These are phyloP conservation scores for Panthera leo DNA, from an alignment of 2,113 vertebrate species.

Conservation along the genomic window DNA sequence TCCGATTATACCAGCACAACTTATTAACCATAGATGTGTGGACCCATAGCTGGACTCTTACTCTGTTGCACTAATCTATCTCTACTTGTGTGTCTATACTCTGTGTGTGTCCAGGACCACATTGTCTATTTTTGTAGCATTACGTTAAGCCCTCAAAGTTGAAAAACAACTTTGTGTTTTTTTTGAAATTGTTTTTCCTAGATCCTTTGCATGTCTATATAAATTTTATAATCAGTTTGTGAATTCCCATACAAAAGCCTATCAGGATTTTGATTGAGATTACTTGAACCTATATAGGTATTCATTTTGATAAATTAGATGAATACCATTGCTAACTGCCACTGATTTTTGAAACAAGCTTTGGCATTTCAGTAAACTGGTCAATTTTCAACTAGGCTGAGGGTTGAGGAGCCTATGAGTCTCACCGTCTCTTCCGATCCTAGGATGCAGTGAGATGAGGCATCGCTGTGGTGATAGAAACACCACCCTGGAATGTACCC, in stretches of 20 bases:
- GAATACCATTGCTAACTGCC: neutral
- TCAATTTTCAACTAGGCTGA: neutral
- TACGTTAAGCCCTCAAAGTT: neutral
- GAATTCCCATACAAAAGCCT: neutral
- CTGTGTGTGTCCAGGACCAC: neutral
- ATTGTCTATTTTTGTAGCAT: neutral
- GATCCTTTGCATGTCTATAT: neutral
- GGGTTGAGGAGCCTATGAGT: neutral
- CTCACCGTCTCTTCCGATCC: neutral
- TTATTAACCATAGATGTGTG: neutral
- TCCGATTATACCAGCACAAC: neutral
- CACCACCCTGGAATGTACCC: neutral
- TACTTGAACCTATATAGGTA: neutral
- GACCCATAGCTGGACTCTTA: neutral
- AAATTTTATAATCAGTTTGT: neutral
- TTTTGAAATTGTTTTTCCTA: neutral
- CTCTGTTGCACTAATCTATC: neutral
- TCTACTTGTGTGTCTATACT: neutral
- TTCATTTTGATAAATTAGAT: neutral
- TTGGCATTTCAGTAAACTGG: neutral
- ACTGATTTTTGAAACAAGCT: neutral
- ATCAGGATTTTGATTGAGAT: neutral
- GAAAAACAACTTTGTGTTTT: neutral
- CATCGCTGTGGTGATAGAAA: neutral
- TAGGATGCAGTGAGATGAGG: neutral